Conservation (phyloP, 2,888 invertebrate genomes). For the Thereva nobilitata region DNA sequence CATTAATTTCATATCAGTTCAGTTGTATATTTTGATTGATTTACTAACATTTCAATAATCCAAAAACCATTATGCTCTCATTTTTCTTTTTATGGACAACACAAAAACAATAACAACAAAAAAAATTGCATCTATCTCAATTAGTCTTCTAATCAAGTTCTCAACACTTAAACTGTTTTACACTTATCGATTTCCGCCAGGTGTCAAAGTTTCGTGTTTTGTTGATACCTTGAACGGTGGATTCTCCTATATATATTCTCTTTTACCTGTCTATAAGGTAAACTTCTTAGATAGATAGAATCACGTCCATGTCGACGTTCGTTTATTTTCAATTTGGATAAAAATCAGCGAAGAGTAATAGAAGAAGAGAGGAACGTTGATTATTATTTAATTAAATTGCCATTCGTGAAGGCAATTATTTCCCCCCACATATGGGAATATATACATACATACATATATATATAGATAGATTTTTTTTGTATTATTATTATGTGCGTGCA, state of each 20-base stretch:
- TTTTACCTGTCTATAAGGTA: not conserved
- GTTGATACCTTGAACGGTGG: too few relatives aligned
- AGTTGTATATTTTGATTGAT: too few relatives aligned
- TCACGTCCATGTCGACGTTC: not conserved
- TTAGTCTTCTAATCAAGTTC: not conserved
- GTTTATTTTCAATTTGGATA: conserved; percentile 11
- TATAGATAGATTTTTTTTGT: too few relatives aligned
- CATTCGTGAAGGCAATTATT: conserved; percentile 26
- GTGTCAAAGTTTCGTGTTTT: not conserved
- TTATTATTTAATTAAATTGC: conserved; percentile 27
- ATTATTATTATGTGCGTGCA: too few relatives aligned
- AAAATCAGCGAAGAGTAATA: not conserved
- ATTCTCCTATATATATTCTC: too few relatives aligned
- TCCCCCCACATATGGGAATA: not conserved
- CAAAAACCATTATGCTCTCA: too few relatives aligned
- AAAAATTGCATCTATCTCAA: not conserved
- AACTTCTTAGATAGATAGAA: too few relatives aligned
- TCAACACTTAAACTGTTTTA: conserved; percentile 1
- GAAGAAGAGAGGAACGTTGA: conserved; percentile 11
- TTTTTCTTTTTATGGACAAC: too few relatives aligned
- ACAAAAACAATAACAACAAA: not conserved
- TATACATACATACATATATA: too few relatives aligned
- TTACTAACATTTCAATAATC: too few relatives aligned
- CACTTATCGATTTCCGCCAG: conserved; percentile 8
- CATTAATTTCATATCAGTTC: too few relatives aligned